Evolutionary conservation across 2,113 vertebrate species (phyloP).

Genomic region (Cololabis saira): DNA sequence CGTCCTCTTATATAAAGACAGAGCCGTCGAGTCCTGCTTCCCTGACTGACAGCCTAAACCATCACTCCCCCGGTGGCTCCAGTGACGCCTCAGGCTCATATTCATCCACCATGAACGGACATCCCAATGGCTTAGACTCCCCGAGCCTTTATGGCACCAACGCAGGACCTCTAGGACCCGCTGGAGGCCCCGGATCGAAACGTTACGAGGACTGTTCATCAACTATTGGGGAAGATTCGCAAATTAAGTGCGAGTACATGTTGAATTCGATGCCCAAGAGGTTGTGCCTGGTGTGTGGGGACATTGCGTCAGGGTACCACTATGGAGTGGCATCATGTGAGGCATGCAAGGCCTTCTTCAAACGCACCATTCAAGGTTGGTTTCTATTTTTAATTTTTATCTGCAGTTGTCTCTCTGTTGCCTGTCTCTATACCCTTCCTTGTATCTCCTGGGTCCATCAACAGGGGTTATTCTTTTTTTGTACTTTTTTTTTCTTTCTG

Average conservation of each 20-base stretch:
- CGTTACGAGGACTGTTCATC: slow-evolving; percentile 98
- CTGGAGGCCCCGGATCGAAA: slow-evolving; percentile 89
- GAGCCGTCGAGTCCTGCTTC: slow-evolving; percentile 99
- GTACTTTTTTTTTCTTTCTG: too few relatives aligned
- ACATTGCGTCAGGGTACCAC: slow-evolving; percentile 99
- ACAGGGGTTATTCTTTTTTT: too few relatives aligned
- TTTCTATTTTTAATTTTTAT: slow-evolving; percentile 65
- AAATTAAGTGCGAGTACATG: slow-evolving; percentile 99
- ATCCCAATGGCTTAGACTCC: slow-evolving; percentile 98
- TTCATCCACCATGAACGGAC: slow-evolving; percentile 99
- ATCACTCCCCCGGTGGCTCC: slow-evolving; percentile 98
- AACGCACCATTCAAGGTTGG: slow-evolving; percentile 99
- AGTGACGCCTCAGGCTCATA: slow-evolving; percentile 99
- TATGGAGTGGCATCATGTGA: slow-evolving; percentile 98
- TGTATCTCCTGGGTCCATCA: neutral
- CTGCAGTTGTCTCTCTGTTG: neutral
- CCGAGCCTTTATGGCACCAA: slow-evolving; percentile 95
- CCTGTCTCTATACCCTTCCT: neutral
- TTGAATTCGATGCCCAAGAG: slow-evolving; percentile 99
- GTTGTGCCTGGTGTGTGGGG: slow-evolving; percentile 98
- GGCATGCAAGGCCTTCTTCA: slow-evolving; percentile 99
- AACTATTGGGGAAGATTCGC: slow-evolving; percentile 96
- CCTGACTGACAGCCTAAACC: slow-evolving; percentile 99
- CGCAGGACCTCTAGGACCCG: slow-evolving; percentile 87
- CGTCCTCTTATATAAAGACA: slow-evolving; percentile 99